These are phyloP conservation scores for Aquatica leii DNA, from an alignment of 2,888 invertebrate species.

Conservation along the genomic window DNA sequence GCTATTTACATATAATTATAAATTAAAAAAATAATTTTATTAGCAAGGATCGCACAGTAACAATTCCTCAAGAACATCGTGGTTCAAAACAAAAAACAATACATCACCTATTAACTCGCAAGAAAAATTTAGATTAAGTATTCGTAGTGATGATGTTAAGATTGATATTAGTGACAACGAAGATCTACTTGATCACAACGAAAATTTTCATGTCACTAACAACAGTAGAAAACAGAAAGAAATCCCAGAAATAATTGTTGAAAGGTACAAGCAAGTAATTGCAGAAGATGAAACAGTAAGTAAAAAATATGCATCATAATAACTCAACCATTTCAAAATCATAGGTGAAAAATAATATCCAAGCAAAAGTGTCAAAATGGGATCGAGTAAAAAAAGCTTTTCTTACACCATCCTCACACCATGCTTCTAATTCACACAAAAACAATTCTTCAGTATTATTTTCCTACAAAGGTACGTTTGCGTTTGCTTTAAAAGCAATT, in stretches of 20 bases:
- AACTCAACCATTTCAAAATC: too few relatives aligned
- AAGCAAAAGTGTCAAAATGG: conserved; percentile 73
- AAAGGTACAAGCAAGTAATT: conserved; percentile 52
- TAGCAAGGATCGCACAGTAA: conserved; percentile 5
- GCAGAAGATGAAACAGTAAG: conserved; percentile 46
- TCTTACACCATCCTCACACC: conserved; percentile 57
- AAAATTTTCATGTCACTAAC: conserved; percentile 37
- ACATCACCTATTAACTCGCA: conserved; percentile 74
- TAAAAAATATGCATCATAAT: too few relatives aligned
- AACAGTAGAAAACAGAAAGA: conserved; percentile 27
- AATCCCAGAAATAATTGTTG: conserved; percentile 52
- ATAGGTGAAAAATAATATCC: too few relatives aligned
- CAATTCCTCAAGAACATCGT: conserved; percentile 63
- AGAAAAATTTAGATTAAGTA: conserved; percentile 61
- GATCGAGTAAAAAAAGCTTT: conserved; percentile 77
- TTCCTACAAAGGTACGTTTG: conserved; percentile 15
- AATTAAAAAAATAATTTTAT: not conserved
- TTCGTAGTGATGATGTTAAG: conserved; percentile 56
- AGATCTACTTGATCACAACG: conserved; percentile 52
- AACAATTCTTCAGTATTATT: conserved; percentile 1
- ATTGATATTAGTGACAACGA: conserved; percentile 55
- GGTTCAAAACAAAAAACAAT: conserved; percentile 81
- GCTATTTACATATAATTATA: not conserved
- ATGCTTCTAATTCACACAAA: not conserved
- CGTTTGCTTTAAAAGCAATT: not conserved